Base-by-base conservation (phyloP, 2,888 invertebrate genomes). In the Mythimna loreyi region DNA sequence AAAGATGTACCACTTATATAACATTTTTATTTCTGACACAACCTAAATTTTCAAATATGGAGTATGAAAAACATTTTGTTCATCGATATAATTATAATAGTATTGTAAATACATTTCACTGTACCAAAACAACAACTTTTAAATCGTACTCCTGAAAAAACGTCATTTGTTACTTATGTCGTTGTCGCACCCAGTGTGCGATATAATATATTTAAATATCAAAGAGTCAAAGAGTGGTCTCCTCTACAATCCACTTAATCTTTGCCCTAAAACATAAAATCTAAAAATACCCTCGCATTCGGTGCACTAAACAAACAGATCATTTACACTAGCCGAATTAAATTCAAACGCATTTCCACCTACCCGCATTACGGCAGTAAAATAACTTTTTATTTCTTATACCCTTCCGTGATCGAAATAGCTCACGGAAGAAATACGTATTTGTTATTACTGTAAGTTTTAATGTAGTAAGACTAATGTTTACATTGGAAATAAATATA, bases 311-410 rank as follows among this genome's bases (percentile, higher is more conserved):
- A 52, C 71, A 80, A 59, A 52, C 70, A 66, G 69, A 82, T 80
- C 73, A 79, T 79, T 81, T 73, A 81, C 81, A 73, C 61, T 47
- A 58, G n/a, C 52, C 64, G 61, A 75, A 73, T 79, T 67, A 45
- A 75, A 67, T 43, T 66, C 65, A 75, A 72, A 75, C 66, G 21
- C 61, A 50, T n/a, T n/a, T 23, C 28, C 30, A 30, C 23, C 19
- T 72, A 40, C 30, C 16, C 52, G 40, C 25, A 49, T 19, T 25
- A 66, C 13, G 11, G 11, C 28, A 52, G 13, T 45, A 63, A 76
- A 73, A 74, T 78, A 72, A 72, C 30, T 25, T 43, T 64, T 52
- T 53, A 72, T 60, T 61, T 21, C 53, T 9, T 23, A 19, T 47
- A 40, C 61, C 33, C 62, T 73, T 60, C 75, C 62, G 59, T 0